Evolutionary conservation across 2,888 invertebrate species (phyloP), one percentile per base, ranked within the genome.

Genomic region (Drosophila borborema): DNA sequence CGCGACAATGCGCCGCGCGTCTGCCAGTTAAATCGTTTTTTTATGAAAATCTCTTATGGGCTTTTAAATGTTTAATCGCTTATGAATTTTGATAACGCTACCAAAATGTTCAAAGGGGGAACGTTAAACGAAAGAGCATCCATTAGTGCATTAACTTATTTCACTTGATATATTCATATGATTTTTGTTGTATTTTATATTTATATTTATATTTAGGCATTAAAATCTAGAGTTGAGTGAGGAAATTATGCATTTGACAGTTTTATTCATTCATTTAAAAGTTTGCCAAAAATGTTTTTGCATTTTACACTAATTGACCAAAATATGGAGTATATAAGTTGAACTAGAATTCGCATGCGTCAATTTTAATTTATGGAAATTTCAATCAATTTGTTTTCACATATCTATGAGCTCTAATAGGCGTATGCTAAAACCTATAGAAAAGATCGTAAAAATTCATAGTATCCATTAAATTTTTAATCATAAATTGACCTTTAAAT

Each of bases 31-130:
- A 91, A 89, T 89, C 74, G 89, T 12, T 89, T 90, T 90, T 90
- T 91, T 89, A 89, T 89, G 89, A 89, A 89, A 89, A 89, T 89
- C 74, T 81, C 89, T 75, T 77, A 89, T 90, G 84, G 90, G 78
- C 82, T 86, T 91, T 89, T 90, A 86, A 90, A 91, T 88, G 83
- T 79, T 90, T 86, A 90, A 86, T 90, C 89, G 86, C 68, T 80
- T 86, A 90, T 86, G 90, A 86, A 90, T 86, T 82, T 90, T 81
- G 83, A 90, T 90, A 86, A 74, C 67, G 70, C 73, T 74, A 77
- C 73, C 60, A 64, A 83, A 71, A 46, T 69, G 18, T 28, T 28
- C 28, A 28, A 28, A 5, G 28, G 28, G 23, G 23, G 16, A 40
- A 18, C 49, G n/a, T 28, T 36, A 43, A 28, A 43, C 41, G 31